Evolutionary conservation across 2,113 vertebrate species (phyloP).

Genomic region (Hippocampus comes): DNA sequence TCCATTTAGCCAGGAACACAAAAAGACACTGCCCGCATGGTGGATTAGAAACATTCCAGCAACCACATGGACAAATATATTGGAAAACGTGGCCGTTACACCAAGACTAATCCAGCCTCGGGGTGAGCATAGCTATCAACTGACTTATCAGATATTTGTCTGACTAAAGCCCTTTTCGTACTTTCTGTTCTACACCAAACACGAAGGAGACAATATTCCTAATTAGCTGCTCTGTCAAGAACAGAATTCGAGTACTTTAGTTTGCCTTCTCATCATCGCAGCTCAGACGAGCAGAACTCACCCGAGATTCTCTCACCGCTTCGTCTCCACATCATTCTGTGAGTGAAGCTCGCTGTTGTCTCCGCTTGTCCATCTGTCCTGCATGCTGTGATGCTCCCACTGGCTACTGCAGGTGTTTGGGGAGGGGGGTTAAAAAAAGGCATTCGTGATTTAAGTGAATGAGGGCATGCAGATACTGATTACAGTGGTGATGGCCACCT

Average conservation of each 20-base stretch:
- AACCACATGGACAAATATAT: neutral
- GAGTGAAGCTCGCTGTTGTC: neutral
- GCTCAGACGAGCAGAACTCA: neutral
- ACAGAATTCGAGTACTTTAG: neutral
- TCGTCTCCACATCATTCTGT: neutral
- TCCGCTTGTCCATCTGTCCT: slow-evolving; percentile 61
- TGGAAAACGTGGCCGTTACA: neutral
- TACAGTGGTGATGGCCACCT: too few relatives aligned
- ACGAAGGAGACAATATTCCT: neutral
- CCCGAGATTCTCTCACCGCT: neutral
- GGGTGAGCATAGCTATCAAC: neutral
- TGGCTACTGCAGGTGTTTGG: slow-evolving; percentile 45
- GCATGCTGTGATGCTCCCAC: slow-evolving; percentile 53
- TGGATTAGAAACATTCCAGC: neutral
- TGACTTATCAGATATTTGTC: neutral
- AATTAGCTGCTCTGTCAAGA: neutral
- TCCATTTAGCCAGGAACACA: slow-evolving; percentile 10
- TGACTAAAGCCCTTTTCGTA: neutral
- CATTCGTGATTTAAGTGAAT: neutral
- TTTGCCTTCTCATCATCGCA: neutral
- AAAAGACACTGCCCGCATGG: slow-evolving; percentile 2
- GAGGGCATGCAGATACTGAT: neutral
- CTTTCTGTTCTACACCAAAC: neutral
- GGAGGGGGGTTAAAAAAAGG: slow-evolving; percentile 22
- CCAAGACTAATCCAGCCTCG: neutral